Base-by-base conservation (phyloP, 2,113 vertebrate species). In the Xiphorhynchus elegans region DNA sequence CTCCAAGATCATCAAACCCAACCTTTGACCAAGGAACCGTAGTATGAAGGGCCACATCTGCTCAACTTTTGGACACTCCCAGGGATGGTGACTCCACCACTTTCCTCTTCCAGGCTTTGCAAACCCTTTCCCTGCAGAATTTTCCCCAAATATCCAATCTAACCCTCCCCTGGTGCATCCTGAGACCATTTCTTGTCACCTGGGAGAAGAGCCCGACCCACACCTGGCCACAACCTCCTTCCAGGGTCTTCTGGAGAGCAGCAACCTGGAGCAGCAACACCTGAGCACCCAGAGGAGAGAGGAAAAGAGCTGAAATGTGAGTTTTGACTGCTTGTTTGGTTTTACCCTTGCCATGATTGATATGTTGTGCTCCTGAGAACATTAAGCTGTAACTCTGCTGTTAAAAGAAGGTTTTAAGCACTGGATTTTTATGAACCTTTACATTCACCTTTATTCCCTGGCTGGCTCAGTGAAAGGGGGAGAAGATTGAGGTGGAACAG, bases 231-330 rank as follows among this genome's bases (percentile, higher is more conserved):
- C 37, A 44, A 0, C 11, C 21, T 60, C 17, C 33, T 60, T 44
- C 52, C 63, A 50, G 31, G 62, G 8, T 25, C 13, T 10, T 52
- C 37, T 25, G 15, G 31, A 33, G 31, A 52, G 13, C 17, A 60
- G 28, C 7, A 37, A 9, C 73, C 9, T 44, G 63, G 46, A 29
- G 29, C 0, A 64, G 33, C 66, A 50, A 8, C 66, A 35, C 12
- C 16, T 72, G 1, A 0, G 3, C 6, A n/a, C 7, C 3, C 5
- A 11, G 1, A 29, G 46, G 55, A 47, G 24, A 35, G 14, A 62
- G 25, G 21, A 73, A 67, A 66, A 31, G 56, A 67, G 44, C 55
- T 76, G 2, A 50, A 50, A 52, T 10, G 16, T 37, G 84, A 56
- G n/a, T 39, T 91, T 50, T 75, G 70, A 50, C 76, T 17, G 58